A percentile compares a stretch with the other conserved stretches of the same genome.
Conservation (phyloP, 2,888 invertebrate species). For the Yponomeuta plumbellus region DNA sequence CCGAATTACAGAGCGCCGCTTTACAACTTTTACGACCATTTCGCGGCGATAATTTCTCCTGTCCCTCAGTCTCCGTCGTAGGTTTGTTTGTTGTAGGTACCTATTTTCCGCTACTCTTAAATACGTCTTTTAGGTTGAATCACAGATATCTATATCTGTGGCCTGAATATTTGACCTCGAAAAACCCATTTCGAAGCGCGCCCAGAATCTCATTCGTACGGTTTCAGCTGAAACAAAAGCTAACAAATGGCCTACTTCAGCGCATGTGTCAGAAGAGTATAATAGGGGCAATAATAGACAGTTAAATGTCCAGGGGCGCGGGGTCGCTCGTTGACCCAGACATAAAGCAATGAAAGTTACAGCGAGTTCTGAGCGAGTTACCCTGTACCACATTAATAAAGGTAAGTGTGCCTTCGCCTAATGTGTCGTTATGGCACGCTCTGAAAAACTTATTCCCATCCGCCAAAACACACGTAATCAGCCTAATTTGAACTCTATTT, state of each 20-base stretch:
- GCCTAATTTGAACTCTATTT: conserved; percentile 34
- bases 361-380: conserved; percentile 45
- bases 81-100: neutral
- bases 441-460: conserved; percentile 63
- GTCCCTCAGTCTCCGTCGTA: neutral
- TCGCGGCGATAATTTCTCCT: conserved; percentile 6
- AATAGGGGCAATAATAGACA: conserved; percentile 39
- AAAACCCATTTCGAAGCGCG: neutral
- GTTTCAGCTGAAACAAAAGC: neutral
- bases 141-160: too few relatives aligned
- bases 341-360: conserved; percentile 23
- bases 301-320: conserved; percentile 37
- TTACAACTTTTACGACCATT: conserved; percentile 21
- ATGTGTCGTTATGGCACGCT: conserved; percentile 68
- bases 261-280: conserved; percentile 8
- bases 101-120: neutral
- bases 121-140: neutral
- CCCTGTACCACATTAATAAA: conserved; percentile 70
- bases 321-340: conserved; percentile 40
- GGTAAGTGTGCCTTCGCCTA: conserved; percentile 67
- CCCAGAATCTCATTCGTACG: neutral
- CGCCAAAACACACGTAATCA: conserved; percentile 34
- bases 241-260: neutral
- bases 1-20: conserved; percentile 17
- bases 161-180: neutral